A percentile compares a stretch with the other conserved stretches of the same genome.
phyloP scores from a whole-genome alignment of 2,888 invertebrate species.

The Aspidapion aeneum region DNA sequence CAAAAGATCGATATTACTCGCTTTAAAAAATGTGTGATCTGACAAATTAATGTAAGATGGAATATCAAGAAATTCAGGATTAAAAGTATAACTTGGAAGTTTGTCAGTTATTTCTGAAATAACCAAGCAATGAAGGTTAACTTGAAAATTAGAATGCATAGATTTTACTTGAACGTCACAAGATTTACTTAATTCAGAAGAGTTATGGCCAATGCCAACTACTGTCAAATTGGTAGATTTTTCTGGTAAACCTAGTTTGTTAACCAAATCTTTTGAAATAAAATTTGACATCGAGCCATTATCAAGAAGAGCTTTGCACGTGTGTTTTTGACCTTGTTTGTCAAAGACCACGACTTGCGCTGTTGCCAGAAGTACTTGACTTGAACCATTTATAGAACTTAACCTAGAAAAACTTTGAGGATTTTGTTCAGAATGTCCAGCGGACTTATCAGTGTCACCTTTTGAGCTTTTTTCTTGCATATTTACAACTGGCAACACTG shows the following conservation, averaged over 20 bases:
- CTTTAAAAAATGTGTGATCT: neutral
- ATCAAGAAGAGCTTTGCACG: slow-evolving; percentile 10
- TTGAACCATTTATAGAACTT: too few species aligned
- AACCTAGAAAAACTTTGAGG: too few species aligned
- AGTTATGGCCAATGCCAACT: neutral
- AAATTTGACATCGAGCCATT: slow-evolving; percentile 11
- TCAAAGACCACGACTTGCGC: slow-evolving; percentile 5
- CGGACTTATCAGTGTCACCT: too few species aligned
- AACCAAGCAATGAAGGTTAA: slow-evolving; percentile 2
- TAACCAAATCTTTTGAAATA: slow-evolving; percentile 7
- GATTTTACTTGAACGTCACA: neutral
- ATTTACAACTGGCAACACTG: too few species aligned
- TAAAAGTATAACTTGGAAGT: slow-evolving; percentile 2
- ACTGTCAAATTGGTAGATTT: neutral
- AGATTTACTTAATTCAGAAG: neutral
- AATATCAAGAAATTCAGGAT: neutral
- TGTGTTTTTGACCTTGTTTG: slow-evolving; percentile 3
- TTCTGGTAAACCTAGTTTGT: neutral
- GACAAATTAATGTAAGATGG: neutral
- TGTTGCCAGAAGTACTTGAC: slow-evolving; percentile 9
- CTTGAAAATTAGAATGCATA: neutral
- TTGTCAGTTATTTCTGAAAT: neutral
- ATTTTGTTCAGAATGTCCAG: too few species aligned
- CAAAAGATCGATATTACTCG: neutral
- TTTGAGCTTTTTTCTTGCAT: too few species aligned